These are phyloP conservation scores for Meiosimyza decipiens DNA, from an alignment of 2,888 invertebrate genomes.

Conservation along the genomic window DNA sequence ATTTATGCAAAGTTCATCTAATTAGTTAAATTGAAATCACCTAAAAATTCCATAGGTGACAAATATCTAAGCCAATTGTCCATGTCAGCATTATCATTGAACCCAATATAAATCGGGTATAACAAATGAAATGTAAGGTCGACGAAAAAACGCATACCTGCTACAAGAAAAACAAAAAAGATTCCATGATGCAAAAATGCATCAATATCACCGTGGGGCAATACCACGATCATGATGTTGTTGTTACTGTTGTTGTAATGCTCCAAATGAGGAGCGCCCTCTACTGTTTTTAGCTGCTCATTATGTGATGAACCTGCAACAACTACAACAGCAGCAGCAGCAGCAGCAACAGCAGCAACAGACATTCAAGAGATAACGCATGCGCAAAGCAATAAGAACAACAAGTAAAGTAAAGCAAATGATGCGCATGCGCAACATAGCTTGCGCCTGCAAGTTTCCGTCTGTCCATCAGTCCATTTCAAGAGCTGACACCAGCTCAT, in stretches of 20 bases:
- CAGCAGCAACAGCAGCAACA: too few species aligned
- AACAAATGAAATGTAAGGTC: too few species aligned
- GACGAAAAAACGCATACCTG: too few species aligned
- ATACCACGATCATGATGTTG: constrained; percentile 21
- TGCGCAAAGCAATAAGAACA: constrained; percentile 46
- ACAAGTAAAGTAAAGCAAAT: constrained; percentile 56
- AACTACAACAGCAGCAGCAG: constrained; percentile 34
- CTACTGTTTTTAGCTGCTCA: constrained; percentile 24
- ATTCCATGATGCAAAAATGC: too few species aligned
- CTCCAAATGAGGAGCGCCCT: constrained; percentile 37
- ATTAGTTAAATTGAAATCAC: too few species aligned
- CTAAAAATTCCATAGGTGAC: neutral
- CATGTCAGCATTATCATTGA: too few species aligned
- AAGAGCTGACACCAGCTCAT: constrained; percentile 32
- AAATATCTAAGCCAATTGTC: too few species aligned
- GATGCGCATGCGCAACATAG: constrained; percentile 47
- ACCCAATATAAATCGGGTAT: too few species aligned
- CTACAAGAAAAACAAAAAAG: too few species aligned
- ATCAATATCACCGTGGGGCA: too few species aligned
- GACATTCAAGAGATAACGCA: too few species aligned
- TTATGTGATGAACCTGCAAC: constrained; percentile 28
- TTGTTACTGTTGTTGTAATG: constrained; percentile 25
- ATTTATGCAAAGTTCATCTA: too few species aligned
- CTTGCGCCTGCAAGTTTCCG: neutral
- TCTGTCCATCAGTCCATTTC: neutral